A percentile compares a stretch with the other conserved stretches of the same genome.
These are phyloP conservation scores for Dascyllus trimaculatus DNA, from an alignment of 2,113 vertebrate species.

Conservation along the genomic window DNA sequence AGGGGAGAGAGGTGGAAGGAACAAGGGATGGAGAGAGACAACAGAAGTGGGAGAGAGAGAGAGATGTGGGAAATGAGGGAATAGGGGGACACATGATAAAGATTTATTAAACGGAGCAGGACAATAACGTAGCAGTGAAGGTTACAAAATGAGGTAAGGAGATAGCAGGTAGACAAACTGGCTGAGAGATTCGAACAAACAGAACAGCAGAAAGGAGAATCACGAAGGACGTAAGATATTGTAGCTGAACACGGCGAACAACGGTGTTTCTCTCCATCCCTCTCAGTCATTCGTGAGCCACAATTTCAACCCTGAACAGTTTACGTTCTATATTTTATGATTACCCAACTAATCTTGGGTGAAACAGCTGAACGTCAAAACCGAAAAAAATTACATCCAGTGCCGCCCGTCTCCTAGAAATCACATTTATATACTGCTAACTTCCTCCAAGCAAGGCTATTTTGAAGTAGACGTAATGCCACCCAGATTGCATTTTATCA, in stretches of 20 bases:
- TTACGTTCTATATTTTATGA: slow-evolving; percentile 23
- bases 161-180: slow-evolving; percentile 28
- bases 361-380: neutral
- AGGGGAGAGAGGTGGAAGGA: slow-evolving; percentile 50
- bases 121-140: slow-evolving; percentile 49
- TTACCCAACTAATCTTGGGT: neutral
- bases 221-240: slow-evolving; percentile 22
- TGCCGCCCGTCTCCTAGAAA: neutral
- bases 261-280: slow-evolving; percentile 44
- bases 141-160: slow-evolving; percentile 34
- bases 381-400: neutral
- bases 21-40: slow-evolving; percentile 59
- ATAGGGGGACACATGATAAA: slow-evolving; percentile 49
- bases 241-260: slow-evolving; percentile 9
- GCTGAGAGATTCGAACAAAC: slow-evolving; percentile 22
- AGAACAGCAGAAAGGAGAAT: slow-evolving; percentile 8
- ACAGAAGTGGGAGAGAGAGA: slow-evolving; percentile 5
- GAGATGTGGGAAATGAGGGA: slow-evolving; percentile 53
- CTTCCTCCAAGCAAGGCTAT: neutral
- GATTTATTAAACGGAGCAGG: slow-evolving; percentile 67
- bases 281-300: slow-evolving; percentile 22
- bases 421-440: neutral
- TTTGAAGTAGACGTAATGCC: neutral
- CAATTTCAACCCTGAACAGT: slow-evolving; percentile 14
- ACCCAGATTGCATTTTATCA: neutral